Conservation (phyloP, 2,113 vertebrate genomes). For the Hydrolagus affinis region DNA sequence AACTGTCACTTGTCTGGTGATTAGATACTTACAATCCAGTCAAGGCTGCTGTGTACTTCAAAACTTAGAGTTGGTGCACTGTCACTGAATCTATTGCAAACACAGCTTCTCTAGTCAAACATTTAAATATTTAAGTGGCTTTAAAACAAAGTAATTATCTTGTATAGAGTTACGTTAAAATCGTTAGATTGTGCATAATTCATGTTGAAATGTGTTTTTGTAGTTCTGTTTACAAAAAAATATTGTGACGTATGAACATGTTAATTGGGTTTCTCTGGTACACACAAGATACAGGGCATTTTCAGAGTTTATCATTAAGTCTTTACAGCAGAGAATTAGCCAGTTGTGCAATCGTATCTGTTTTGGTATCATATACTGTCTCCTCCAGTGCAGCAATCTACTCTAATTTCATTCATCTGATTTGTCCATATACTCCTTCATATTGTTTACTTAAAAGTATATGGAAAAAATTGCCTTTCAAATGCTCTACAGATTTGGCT, state of each 20-base stretch:
- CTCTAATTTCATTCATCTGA: too few species aligned
- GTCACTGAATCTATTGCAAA: background rate
- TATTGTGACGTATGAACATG: background rate
- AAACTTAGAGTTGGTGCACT: background rate
- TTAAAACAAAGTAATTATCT: background rate
- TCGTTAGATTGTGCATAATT: background rate
- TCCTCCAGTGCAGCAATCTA: too few species aligned
- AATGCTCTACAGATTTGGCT: too few species aligned
- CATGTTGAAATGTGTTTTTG: background rate
- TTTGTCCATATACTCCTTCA: too few species aligned
- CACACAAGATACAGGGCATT: too few species aligned
- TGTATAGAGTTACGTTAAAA: background rate
- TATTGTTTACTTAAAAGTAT: too few species aligned
- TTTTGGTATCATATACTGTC: too few species aligned
- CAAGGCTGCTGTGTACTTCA: slow-evolving; percentile 2
- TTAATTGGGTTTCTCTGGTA: background rate
- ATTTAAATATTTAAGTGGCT: background rate
- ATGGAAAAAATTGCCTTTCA: too few species aligned
- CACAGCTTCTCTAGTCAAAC: background rate
- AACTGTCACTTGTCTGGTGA: background rate
- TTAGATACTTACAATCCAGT: background rate
- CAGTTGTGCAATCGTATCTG: too few species aligned
- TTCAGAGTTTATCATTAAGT: background rate
- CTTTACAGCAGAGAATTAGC: background rate
- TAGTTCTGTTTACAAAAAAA: background rate